Evolutionary conservation across 2,113 vertebrate species (phyloP).

Genomic region (Apodemus sylvaticus): DNA sequence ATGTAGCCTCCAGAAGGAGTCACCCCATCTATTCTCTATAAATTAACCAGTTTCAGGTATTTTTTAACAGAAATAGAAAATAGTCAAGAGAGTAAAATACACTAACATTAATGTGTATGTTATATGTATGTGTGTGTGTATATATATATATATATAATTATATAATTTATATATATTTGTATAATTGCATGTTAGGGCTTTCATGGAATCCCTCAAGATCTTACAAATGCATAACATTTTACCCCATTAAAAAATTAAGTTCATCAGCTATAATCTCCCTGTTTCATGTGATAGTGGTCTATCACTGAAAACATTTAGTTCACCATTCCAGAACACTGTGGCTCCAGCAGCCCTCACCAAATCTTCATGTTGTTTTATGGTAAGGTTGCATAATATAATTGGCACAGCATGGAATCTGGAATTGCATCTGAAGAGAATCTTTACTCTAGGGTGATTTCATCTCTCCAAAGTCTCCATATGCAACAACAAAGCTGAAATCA

Average conservation of each 20-base stretch:
- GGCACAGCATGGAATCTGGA: conserved; percentile 44
- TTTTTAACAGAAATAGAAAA: neutral
- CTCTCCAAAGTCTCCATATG: neutral
- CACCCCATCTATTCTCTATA: neutral
- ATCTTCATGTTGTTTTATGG: conserved; percentile 29
- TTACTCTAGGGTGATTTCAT: conserved; percentile 37
- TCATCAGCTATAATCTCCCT: neutral
- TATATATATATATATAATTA: too few species aligned
- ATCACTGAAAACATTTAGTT: neutral
- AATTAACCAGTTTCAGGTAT: neutral
- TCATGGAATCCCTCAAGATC: neutral
- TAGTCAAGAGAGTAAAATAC: neutral
- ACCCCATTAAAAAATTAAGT: neutral
- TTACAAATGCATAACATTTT: neutral
- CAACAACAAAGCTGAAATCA: neutral
- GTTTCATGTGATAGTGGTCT: neutral
- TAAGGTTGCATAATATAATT: conserved; percentile 28
- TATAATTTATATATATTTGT: too few species aligned
- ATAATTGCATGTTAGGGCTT: neutral
- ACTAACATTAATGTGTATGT: neutral
- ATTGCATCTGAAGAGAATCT: conserved; percentile 32
- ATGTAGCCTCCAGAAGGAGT: neutral
- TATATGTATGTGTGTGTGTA: neutral
- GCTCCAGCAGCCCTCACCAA: neutral
- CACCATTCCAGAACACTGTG: neutral